These are phyloP conservation scores for Rostratula benghalensis DNA, from an alignment of 2,113 vertebrate genomes.

Conservation along the genomic window DNA sequence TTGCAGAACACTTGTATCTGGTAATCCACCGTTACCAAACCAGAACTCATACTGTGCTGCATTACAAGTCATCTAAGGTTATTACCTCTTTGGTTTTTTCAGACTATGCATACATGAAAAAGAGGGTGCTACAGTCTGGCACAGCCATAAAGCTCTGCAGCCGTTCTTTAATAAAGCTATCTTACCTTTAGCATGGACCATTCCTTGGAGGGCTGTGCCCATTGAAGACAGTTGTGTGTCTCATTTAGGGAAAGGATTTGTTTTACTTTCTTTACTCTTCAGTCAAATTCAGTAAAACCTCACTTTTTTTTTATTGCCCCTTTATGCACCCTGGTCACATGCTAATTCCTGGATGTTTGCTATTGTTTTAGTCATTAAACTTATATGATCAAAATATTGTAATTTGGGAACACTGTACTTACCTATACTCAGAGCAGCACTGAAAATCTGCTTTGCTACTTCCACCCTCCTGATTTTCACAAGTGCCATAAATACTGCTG, in stretches of 20 bases:
- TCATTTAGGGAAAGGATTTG: neutral
- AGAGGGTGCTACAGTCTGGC: neutral
- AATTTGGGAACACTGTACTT: neutral
- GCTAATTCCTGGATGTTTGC: neutral
- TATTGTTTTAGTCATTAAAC: neutral
- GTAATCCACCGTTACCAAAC: neutral
- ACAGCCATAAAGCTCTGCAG: neutral
- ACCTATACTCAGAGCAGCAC: neutral
- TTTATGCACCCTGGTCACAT: neutral
- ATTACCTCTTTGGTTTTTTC: neutral
- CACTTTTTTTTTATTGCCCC: neutral
- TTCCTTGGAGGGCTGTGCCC: neutral
- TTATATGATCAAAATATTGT: neutral
- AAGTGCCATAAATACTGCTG: neutral
- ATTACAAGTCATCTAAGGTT: neutral
- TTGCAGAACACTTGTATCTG: neutral
- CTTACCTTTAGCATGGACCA: neutral
- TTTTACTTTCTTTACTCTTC: neutral
- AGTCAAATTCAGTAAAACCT: neutral
- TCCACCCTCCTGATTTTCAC: neutral
- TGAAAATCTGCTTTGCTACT: neutral
- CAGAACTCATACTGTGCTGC: neutral
- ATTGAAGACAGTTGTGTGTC: neutral
- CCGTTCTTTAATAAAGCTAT: neutral
- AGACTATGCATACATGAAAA: neutral